These are phyloP conservation scores for Trypoxylon attenuatum DNA, from an alignment of 2,888 invertebrate genomes.

Conservation along the genomic window DNA sequence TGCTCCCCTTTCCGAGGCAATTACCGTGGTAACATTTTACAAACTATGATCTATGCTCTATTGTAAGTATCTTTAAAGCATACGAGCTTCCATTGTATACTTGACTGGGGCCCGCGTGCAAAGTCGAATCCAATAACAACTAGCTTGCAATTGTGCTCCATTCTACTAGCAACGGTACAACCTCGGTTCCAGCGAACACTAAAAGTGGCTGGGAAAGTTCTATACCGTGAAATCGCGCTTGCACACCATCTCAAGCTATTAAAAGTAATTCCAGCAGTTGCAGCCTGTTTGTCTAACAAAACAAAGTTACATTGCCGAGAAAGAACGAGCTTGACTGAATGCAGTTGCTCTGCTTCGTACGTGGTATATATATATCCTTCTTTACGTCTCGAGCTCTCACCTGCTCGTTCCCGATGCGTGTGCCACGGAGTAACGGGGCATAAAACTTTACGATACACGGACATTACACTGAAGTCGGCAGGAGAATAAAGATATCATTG, in stretches of 20 bases:
- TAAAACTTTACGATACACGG: slow-evolving; percentile 8
- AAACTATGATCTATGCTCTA: too few relatives aligned
- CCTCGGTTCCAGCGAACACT: not conserved
- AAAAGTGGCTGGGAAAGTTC: not conserved
- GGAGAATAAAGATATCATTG: slow-evolving; percentile 14
- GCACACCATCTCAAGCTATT: not conserved
- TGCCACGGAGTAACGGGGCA: not conserved
- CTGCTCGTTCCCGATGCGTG: not conserved
- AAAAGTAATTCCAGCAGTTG: not conserved
- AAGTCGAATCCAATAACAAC: too few relatives aligned
- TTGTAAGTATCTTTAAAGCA: too few relatives aligned
- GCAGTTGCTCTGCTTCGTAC: not conserved
- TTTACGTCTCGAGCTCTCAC: not conserved
- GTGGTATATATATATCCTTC: not conserved
- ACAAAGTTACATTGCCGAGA: not conserved
- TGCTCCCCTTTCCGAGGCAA: too few relatives aligned
- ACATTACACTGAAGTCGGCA: slow-evolving; percentile 1
- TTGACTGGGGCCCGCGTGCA: too few relatives aligned
- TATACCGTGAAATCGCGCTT: not conserved
- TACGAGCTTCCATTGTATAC: too few relatives aligned
- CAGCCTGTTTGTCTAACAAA: too few relatives aligned
- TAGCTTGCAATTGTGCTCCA: not conserved
- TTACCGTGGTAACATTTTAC: too few relatives aligned
- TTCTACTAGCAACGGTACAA: not conserved
- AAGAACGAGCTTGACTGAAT: too few relatives aligned